Evolutionary conservation across 2,797 vertebrate genomes (phyloP), one percentile per base, ranked within the genome.

Genomic region (Champsocephalus gunnari): DNA sequence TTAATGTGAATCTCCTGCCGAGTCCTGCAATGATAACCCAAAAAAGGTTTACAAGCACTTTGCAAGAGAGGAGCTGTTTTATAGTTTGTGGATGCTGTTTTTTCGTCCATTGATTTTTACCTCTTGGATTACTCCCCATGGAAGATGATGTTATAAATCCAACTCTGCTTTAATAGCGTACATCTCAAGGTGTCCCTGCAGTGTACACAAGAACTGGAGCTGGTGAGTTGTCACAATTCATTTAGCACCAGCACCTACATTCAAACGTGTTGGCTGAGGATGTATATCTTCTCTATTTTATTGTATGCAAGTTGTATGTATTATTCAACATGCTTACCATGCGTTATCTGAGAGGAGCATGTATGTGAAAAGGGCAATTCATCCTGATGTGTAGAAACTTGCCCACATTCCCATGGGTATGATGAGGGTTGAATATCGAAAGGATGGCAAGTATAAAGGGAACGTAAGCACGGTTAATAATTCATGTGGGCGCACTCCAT

Each of bases 381-480:
- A 75, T 82, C 69, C 54, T 64, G 70, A 78, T 87, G 71, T 80
- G 79, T 87, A 84, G 88, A 90, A 88, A 76, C 57, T 80, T 44
- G 48, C 88, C 87, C 91, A 91, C 81, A 79, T 77, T 85, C 86
- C 83, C 78, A 85, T 83, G 79, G 80, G 86, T 73, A 82, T 61
- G 87, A 68, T 75, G 63, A 84, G 77, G 83, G 80, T 85, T 88
- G 86, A 88, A 89, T 84, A 93, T 93, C 89, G 75, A 93, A 89
- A 90, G 75, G 80, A 86, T 91, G 83, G 84, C 72, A 81, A 89
- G 88, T 77, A 90, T 88, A 88, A 90, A 90, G 81, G 83, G 78
- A 92, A 90, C 60, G 81, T 87, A 93, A 92, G 89, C 88, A 86
- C 64, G 79, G 86, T 92, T 89, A 92, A 93, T 94, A 92, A 92